A percentile compares a stretch with the other conserved stretches of the same genome.
phyloP scores from a whole-genome alignment of 2,113 vertebrate species.

The Ciconia maguari region DNA sequence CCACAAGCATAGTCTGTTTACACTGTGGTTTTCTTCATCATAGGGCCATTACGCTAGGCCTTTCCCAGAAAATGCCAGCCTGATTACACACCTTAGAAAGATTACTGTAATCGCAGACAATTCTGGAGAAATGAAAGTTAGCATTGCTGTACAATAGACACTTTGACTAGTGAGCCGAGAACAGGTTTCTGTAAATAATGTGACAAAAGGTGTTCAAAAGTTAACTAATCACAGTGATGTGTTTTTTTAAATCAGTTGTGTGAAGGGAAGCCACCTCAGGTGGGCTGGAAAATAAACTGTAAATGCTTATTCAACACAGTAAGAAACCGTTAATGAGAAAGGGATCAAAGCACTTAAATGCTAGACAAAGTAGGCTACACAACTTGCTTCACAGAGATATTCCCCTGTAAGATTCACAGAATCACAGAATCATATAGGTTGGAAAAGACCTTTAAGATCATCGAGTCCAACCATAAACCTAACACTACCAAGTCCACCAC shows the following conservation, averaged over 20 bases:
- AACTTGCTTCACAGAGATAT: neutral
- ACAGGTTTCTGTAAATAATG: neutral
- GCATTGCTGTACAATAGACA: neutral
- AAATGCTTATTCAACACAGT: constrained; percentile 5
- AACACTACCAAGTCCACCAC: too few species aligned
- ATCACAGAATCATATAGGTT: too few species aligned
- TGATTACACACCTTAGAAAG: neutral
- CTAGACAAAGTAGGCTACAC: neutral
- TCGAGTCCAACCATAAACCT: too few species aligned
- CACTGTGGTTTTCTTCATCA: neutral
- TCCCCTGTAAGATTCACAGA: neutral
- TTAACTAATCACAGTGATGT: neutral
- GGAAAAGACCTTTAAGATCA: too few species aligned
- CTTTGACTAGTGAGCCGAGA: neutral
- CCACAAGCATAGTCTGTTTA: neutral
- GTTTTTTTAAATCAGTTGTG: neutral
- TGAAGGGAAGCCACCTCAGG: neutral
- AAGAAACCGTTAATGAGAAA: constrained; percentile 27
- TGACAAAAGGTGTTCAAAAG: neutral
- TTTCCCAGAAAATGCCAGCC: neutral
- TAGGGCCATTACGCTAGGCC: neutral
- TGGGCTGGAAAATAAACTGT: constrained; percentile 15
- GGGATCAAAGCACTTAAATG: neutral
- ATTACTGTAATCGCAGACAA: neutral
- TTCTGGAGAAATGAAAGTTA: neutral